phyloP scores from a whole-genome alignment of 2,888 invertebrate genomes.

The Ormia ochracea region DNA sequence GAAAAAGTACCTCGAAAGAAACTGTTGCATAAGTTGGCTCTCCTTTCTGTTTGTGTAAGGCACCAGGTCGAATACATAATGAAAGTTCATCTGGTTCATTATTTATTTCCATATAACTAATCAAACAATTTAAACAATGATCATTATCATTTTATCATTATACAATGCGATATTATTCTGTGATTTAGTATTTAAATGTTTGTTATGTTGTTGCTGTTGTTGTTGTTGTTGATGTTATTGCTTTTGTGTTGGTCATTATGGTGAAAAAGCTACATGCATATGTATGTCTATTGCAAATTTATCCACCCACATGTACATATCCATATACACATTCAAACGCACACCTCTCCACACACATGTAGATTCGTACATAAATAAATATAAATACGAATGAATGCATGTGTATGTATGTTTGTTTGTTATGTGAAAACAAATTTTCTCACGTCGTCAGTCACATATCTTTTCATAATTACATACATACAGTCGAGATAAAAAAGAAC shows the following conservation, averaged over 20 bases:
- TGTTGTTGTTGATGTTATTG: constrained; percentile 31
- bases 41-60: constrained; percentile 80
- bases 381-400: too few species aligned
- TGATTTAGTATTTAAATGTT: constrained; percentile 38
- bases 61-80: constrained; percentile 84
- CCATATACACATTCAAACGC: too few species aligned
- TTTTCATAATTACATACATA: too few species aligned
- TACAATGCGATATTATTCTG: constrained; percentile 33
- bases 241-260: constrained; percentile 11
- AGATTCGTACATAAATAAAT: too few species aligned
- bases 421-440: too few species aligned
- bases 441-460: too few species aligned
- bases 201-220: constrained; percentile 25
- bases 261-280: constrained; percentile 29
- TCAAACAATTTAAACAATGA: constrained; percentile 69
- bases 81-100: constrained; percentile 83
- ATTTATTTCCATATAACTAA: constrained; percentile 83
- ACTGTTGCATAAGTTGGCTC: constrained; percentile 82
- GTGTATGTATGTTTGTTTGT: too few species aligned
- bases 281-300: too few species aligned
- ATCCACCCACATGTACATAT: too few species aligned
- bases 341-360: too few species aligned
- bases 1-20: constrained; percentile 79
- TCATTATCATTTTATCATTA: constrained; percentile 52
- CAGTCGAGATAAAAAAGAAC: too few species aligned